Evolutionary conservation across 30 jellyfish, hydroid and myxozoan genomes (phyloP), one percentile per base, ranked within the genome.

Genomic region (Rhopilema esculentum): DNA sequence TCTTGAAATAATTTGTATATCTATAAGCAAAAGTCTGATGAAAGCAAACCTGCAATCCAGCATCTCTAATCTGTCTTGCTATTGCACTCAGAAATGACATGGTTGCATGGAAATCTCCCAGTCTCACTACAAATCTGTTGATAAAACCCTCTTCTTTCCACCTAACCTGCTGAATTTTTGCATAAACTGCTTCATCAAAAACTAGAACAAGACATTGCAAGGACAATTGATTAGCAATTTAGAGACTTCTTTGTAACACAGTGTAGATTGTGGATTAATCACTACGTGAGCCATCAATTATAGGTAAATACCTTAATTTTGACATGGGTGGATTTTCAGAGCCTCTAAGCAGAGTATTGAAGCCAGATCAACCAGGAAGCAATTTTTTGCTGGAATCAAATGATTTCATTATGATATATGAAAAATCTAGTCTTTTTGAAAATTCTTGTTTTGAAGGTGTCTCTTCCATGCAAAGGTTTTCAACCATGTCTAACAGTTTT

Each of bases 31-130:
- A 75, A 22, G 28, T 24, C 22, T 20, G 26, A 0, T 18, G 19
- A 24, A 49, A 24, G 33, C 64, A 12, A 28, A 81, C 93, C 88
- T 89, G 72, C 27, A 89, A 30, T 15, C 97, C 90, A 1, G 89
- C 84, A 22, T 80, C 80, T 70, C 83, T 71, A 84, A 82, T 80
- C 12, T 73, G 50, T 66, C 83, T 69, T 65, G 95, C 85, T 32
- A 89, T 80, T 68, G 70, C 89, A 73, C 94, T 49, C 63, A 91
- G 74, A 85, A 4, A 89, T 48, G 97, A 84, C 97, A 91, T 91
- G 18, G 57, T 68, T 16, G 96, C 74, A 83, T 91, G 97, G 76
- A 91, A 91, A 12, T 62, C 97, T 19, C 97, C 97, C 78, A 83
- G 88, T 33, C 97, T 65, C 17, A 77, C 75, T 12, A 84, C 76